phyloP scores from a whole-genome alignment of 2,888 invertebrate genomes.

The Callyntrura sp. region DNA sequence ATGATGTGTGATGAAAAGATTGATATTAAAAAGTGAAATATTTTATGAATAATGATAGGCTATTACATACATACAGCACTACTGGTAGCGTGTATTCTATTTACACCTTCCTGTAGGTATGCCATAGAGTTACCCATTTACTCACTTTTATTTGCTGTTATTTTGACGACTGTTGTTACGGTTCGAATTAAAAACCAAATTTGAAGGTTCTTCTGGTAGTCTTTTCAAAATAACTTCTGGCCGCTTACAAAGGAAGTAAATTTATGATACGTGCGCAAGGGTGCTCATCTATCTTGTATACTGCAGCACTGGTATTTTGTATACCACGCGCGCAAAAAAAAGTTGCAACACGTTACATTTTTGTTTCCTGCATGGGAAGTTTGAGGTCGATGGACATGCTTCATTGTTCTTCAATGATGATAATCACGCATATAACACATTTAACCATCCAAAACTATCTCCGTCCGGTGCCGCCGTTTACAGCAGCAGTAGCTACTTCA shows the following conservation, averaged over 20 bases:
- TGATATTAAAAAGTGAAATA: too few relatives aligned
- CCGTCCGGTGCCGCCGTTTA: neutral
- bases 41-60: too few relatives aligned
- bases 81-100: too few relatives aligned
- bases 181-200: constrained; percentile 32
- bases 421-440: constrained; percentile 55
- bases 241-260: neutral
- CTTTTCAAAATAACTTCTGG: constrained; percentile 8
- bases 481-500: neutral
- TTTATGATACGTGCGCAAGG: too few relatives aligned
- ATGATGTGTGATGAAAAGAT: too few relatives aligned
- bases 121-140: too few relatives aligned
- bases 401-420: constrained; percentile 47
- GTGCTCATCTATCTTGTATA: too few relatives aligned
- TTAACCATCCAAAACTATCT: constrained; percentile 28
- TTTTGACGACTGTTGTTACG: constrained; percentile 29
- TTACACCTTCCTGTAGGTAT: too few relatives aligned
- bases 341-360: neutral
- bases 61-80: too few relatives aligned
- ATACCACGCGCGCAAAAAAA: neutral
- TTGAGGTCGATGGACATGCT: constrained; percentile 52
- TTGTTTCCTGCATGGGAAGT: constrained; percentile 64
- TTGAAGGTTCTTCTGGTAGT: constrained; percentile 59
- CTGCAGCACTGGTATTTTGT: too few relatives aligned
- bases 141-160: too few relatives aligned